Base-by-base conservation (phyloP, 1,140 invertebrate species). In the Drosophila ambigua region DNA sequence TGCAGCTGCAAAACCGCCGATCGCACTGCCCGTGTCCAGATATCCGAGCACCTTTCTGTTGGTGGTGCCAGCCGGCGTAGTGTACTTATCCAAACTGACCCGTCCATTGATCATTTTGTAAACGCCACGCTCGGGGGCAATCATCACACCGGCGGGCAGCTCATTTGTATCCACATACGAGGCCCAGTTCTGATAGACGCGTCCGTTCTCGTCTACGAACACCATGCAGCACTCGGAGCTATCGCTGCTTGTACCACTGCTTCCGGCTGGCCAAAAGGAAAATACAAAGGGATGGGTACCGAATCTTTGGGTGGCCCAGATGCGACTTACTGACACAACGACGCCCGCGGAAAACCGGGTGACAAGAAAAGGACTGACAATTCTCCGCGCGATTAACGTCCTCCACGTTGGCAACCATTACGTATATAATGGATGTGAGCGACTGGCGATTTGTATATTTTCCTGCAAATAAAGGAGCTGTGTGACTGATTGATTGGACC, bases 111-210 rank as follows among this genome's bases (percentile, higher is more conserved):
- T 51, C 0, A 91, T 41, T 9, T 52, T 65, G 39, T 91, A 91
- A 20, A 81, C 9, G 2, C 90, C 90, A 5, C 54, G 61, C 3
- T 52, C n/a, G 2, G 90, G 90, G 0, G 85, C 72, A 39, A 91
- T 69, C 85, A 91, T 79, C 3, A 75, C 46, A 0, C 90, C 90
- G 8, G 55, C 51, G 1, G 90, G 90, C 24, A 91, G 59, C 44
- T 81, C 59, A 65, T 91, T 91, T 0, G 63, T 64, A 20, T 44
- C 24, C 48, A 91, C 66, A 74, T 77, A 91, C 4, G 79, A 65
- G 0, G 53, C 49, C 90, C 90, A 91, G 50, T 90, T 91, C 43
- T 87, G 77, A 75, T 91, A 91, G 0, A 91, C 83, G 1, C 90
- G 82, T 13, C 82, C 87, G 8, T 51, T 61, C 28, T 91, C 90